Evolutionary conservation across 1,140 invertebrate species (phyloP).

Genomic region (Dendroctonus ponderosae): DNA sequence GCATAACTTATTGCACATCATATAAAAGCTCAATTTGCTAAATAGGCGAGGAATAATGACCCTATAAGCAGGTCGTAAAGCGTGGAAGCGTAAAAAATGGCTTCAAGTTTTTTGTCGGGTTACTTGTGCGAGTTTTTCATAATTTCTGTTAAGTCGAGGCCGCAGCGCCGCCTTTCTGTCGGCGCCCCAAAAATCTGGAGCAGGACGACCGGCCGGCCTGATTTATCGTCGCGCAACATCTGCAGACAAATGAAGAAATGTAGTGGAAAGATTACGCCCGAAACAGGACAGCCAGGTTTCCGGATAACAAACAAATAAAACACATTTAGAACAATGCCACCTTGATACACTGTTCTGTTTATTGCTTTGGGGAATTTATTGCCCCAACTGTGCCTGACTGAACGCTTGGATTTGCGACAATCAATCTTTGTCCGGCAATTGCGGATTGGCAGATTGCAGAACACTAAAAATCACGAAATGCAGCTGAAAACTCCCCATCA

Average conservation of each 20-base stretch:
- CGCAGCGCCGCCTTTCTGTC: constrained; percentile 1
- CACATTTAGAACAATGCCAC: constrained; percentile 36
- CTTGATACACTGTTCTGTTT: constrained; percentile 39
- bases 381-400: constrained; percentile 10
- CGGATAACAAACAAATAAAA: constrained; percentile 44
- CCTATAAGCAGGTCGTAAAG: constrained; percentile 31
- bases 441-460: no score
- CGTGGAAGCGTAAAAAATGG: constrained; percentile 28
- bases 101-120: constrained; percentile 21
- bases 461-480: no score
- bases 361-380: constrained; percentile 42
- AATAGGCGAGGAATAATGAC: constrained; percentile 32
- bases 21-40: constrained; percentile 33
- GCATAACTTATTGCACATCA: constrained; percentile 26
- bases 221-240: constrained; percentile 37
- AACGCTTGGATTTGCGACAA: constrained; percentile 4
- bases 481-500: no score
- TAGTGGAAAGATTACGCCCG: constrained; percentile 36
- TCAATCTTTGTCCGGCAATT: constrained; percentile 13
- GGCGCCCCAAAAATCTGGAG: constrained; percentile 18
- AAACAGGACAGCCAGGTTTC: constrained; percentile 33
- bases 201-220: constrained; percentile 1
- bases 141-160: constrained; percentile 21
- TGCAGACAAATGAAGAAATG: constrained; percentile 46
- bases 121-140: constrained; percentile 20